Conservation (phyloP, 2,113 vertebrate genomes). For the Hypanus sabinus region DNA sequence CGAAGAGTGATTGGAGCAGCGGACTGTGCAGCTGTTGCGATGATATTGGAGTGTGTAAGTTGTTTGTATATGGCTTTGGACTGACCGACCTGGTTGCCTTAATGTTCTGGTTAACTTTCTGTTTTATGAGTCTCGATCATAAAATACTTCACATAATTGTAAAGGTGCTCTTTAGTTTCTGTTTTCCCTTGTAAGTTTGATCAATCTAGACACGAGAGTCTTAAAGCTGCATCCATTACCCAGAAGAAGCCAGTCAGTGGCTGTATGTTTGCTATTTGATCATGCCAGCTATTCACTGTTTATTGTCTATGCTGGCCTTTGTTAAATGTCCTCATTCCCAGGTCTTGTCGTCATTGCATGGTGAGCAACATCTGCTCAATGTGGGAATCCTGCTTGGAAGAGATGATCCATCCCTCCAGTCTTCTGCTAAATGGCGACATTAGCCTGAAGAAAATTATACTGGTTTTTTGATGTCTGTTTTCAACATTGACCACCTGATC, state of each 20-base stretch:
- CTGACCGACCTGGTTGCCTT: background rate
- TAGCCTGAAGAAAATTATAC: background rate
- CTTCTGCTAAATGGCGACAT: background rate
- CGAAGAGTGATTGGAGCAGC: background rate
- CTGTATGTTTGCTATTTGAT: background rate
- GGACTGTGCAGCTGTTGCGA: background rate
- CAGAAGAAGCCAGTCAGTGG: background rate
- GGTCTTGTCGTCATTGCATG: too few relatives aligned
- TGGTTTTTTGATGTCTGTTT: background rate
- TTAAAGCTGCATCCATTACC: background rate
- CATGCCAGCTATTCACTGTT: background rate
- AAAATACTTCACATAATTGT: background rate
- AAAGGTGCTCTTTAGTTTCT: background rate
- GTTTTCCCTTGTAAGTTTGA: background rate
- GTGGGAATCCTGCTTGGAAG: background rate
- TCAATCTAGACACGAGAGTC: background rate
- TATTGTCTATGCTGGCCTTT: background rate
- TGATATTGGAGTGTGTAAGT: conserved; percentile 21
- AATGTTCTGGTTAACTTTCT: background rate
- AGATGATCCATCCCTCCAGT: background rate
- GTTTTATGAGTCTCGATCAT: background rate
- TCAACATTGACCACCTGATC: background rate
- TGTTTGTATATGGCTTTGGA: background rate
- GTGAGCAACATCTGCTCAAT: background rate
- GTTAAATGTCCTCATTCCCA: background rate